These are phyloP conservation scores for Heterotis niloticus DNA, from an alignment of 2,113 vertebrate species.

Conservation along the genomic window DNA sequence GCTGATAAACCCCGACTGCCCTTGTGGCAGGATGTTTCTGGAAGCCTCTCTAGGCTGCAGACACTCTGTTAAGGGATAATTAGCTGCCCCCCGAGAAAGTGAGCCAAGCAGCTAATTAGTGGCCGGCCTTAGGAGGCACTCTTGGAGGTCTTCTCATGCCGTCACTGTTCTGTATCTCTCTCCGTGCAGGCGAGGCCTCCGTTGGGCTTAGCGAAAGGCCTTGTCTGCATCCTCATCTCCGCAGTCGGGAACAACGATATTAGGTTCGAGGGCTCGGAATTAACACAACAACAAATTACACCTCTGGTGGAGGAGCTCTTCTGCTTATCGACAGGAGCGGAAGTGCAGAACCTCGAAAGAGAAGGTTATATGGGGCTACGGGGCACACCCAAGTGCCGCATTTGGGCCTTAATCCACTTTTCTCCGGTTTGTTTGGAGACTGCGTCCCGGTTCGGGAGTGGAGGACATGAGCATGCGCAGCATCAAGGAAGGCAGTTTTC, in stretches of 20 bases:
- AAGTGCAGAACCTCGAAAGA: too few relatives aligned
- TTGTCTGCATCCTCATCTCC: not conserved
- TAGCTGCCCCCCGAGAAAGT: not conserved
- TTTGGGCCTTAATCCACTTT: too few relatives aligned
- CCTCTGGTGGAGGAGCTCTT: too few relatives aligned
- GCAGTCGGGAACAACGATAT: not conserved
- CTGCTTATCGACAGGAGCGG: too few relatives aligned
- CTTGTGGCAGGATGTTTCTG: too few relatives aligned
- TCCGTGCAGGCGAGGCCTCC: not conserved
- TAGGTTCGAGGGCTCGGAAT: not conserved
- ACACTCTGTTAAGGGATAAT: slow-evolving; percentile 12
- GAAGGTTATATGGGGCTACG: too few relatives aligned
- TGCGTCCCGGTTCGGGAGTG: too few relatives aligned
- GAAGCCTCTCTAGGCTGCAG: not conserved
- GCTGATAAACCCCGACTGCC: not conserved
- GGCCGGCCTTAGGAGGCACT: not conserved
- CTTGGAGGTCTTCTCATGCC: not conserved
- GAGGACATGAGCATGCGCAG: too few relatives aligned
- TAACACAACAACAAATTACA: not conserved
- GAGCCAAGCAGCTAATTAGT: not conserved
- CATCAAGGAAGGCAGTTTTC: too few relatives aligned
- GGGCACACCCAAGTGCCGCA: too few relatives aligned
- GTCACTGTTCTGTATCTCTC: not conserved
- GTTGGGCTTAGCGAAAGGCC: not conserved
- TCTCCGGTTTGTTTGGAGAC: too few relatives aligned